phyloP scores from a whole-genome alignment of 2,888 invertebrate genomes.

The Calliopum simillimum region DNA sequence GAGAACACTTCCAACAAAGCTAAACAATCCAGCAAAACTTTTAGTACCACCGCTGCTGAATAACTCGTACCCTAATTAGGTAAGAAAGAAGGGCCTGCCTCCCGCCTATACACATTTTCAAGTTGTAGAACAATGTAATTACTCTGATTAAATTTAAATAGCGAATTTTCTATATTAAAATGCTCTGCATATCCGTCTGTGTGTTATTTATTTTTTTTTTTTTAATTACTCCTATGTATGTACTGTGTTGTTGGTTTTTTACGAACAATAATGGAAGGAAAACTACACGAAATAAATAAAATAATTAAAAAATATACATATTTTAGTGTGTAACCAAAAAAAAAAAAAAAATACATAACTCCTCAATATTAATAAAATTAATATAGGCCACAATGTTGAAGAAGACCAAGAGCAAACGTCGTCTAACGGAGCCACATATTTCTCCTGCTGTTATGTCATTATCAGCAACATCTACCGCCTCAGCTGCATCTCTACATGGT shows the following conservation, averaged over 20 bases:
- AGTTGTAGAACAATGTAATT: too few relatives aligned
- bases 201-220: too few relatives aligned
- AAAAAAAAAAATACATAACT: slow-evolving; percentile 40
- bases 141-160: too few relatives aligned
- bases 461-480: slow-evolving; percentile 53
- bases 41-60: too few relatives aligned
- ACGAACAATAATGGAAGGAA: neutral
- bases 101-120: too few relatives aligned
- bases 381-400: slow-evolving; percentile 99
- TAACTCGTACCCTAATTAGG: too few relatives aligned
- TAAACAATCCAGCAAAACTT: too few relatives aligned
- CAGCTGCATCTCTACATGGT: slow-evolving; percentile 51
- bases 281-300: slow-evolving; percentile 15
- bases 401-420: slow-evolving; percentile 99
- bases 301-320: slow-evolving; percentile 11
- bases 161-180: too few relatives aligned
- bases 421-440: slow-evolving; percentile 86
- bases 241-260: slow-evolving; percentile 3
- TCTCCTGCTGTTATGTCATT: slow-evolving; percentile 66
- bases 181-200: too few relatives aligned
- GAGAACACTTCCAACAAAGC: too few relatives aligned
- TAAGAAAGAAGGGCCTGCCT: too few relatives aligned
- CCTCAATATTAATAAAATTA: slow-evolving; percentile 37
- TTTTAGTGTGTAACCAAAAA: slow-evolving; percentile 6
- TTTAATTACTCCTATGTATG: neutral